Evolutionary conservation across 2,113 vertebrate genomes (phyloP), one percentile per base, ranked within the genome.

Genomic region (Charina bottae): DNA sequence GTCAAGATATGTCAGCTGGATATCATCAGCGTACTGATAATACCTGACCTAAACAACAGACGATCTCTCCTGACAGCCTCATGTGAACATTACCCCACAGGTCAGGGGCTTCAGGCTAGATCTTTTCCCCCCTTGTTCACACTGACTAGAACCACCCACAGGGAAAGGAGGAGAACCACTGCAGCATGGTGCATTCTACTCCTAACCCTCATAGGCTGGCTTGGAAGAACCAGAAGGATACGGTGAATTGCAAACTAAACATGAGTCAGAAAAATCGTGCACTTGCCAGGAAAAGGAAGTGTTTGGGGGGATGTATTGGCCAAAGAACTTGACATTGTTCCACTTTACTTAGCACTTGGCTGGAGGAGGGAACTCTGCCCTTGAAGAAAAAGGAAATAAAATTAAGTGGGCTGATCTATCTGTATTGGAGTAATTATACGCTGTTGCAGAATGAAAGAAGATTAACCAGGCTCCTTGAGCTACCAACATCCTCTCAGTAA

Each of bases 361-460:
- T 42, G 23, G 59, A 72, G 53, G 55, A 68, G 11, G 55, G 23
- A 64, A 46, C 55, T 42, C 89, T 17, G 24, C 89, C 78, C 89
- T 90, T 84, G 24, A 46, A n/a, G 26, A 6, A 64, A 53, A 83
- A 62, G 42, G 59, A 84, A 60, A 28, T 6, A 10, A 54, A 53
- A 42, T 15, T 11, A 58, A 83, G 55, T 15, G 4, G 17, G 37
- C 7, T 15, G 78, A 24, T 21, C 24, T 56, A 7, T 33, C 11
- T 53, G 11, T 3, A 19, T 55, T 13, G 26, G 46, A 9, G 0
- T 0, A n/a, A 33, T 60, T 10, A 84, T 15, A 15, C 3, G 3
- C 68, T 24, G 33, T 58, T 83, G 54, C 89, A 58, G 56, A 42
- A 90, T 89, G 28, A 56, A 78, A 89, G 42, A 89, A 89, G 42